Percentiles rank a stretch among this genome's conserved stretches.
Evolutionary conservation across 2,113 vertebrate genomes (phyloP).

Genomic region (cattle (Bos taurus)): ARS-UCD2.0 NC_037342.1:39816501-39817000

Average conservation of each 20-base stretch:
- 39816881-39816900: slow-evolving; percentile 22
- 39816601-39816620: slow-evolving; percentile 81
- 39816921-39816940: not conserved
- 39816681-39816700: slow-evolving; percentile 55
- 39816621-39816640: slow-evolving; percentile 75
- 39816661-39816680: slow-evolving; percentile 69
- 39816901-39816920: slow-evolving; percentile 7
- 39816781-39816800: not conserved
- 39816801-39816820: not conserved
- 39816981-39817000: not conserved
- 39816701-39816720: slow-evolving; percentile 52
- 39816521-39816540: slow-evolving; percentile 80
- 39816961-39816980: not conserved
- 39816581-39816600: slow-evolving; percentile 89
- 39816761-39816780: slow-evolving; percentile 47
- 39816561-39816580: slow-evolving; percentile 94
- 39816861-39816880: not conserved
- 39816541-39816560: slow-evolving; percentile 88
- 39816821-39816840: not conserved
- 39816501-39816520: slow-evolving; percentile 82
- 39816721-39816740: slow-evolving; percentile 35
- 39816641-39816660: slow-evolving; percentile 69
- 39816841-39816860: not conserved
- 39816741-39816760: slow-evolving; percentile 55
- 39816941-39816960: slow-evolving; percentile 4